A percentile compares a stretch with the other conserved stretches of the same genome.
Conservation (phyloP, 2,113 vertebrate genomes). For the Lophochroa leadbeateri region DNA sequence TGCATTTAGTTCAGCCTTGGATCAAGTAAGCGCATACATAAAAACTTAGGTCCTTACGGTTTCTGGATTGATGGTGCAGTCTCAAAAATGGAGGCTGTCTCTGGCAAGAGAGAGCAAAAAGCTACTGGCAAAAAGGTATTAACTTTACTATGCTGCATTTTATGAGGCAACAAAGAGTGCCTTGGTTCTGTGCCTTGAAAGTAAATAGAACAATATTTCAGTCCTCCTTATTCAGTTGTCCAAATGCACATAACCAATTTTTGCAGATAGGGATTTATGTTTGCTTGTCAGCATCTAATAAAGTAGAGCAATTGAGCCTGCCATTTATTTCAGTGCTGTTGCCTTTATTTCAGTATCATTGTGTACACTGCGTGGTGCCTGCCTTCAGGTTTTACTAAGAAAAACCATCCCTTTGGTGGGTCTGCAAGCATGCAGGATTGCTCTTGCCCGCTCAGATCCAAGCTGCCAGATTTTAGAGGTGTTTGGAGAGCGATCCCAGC, state of each 20-base stretch:
- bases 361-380: not conserved
- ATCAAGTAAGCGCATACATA: not conserved
- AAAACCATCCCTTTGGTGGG: accelerated
- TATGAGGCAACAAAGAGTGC: constrained; percentile 64
- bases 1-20: not conserved
- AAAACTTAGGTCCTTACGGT: not conserved
- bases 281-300: constrained; percentile 62
- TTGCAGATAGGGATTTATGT: constrained; percentile 71
- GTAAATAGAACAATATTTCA: constrained; percentile 71
- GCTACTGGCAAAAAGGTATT: constrained; percentile 57
- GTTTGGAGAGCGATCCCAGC: accelerated
- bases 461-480: accelerated
- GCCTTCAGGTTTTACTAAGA: not conserved
- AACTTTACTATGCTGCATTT: constrained; percentile 62
- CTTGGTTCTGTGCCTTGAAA: constrained; percentile 67
- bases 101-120: constrained; percentile 38
- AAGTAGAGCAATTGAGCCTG: constrained; percentile 59
- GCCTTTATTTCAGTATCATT: constrained; percentile 26
- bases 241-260: constrained; percentile 65
- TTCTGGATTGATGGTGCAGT: not conserved
- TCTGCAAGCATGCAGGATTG: accelerated
- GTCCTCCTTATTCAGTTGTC: constrained; percentile 67
- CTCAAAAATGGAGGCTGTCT: not conserved
- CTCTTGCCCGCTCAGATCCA: accelerated
- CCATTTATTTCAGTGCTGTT: constrained; percentile 52